A percentile compares a stretch with the other conserved stretches of the same genome.
Evolutionary conservation across 2,888 invertebrate species (phyloP).

Genomic region (Archips crataeganus): DNA sequence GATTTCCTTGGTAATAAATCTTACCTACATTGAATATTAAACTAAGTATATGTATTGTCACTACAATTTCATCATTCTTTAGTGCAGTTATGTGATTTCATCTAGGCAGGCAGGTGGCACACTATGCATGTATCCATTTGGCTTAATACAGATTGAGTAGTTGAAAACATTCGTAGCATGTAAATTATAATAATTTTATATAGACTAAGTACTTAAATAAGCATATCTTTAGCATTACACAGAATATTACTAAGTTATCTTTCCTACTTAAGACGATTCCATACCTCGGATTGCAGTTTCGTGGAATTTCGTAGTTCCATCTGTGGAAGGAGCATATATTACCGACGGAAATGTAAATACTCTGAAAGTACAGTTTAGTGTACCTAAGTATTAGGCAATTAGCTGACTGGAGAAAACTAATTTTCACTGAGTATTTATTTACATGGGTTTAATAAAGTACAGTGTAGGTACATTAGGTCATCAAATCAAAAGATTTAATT

Average conservation of each 20-base stretch:
- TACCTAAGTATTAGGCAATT: too few relatives aligned
- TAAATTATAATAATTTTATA: constrained; percentile 12
- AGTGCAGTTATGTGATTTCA: neutral
- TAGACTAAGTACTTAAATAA: constrained; percentile 11
- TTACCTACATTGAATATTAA: too few relatives aligned
- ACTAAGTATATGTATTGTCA: neutral
- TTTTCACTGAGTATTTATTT: too few relatives aligned
- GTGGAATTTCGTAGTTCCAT: constrained; percentile 15
- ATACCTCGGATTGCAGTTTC: constrained; percentile 18
- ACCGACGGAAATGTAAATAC: neutral
- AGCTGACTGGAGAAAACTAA: too few relatives aligned
- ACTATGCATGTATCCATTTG: neutral
- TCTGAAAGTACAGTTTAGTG: neutral
- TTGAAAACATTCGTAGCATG: constrained; percentile 8
- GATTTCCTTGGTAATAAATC: too few relatives aligned
- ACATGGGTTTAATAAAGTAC: too few relatives aligned
- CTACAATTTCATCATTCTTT: neutral
- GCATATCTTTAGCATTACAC: constrained; percentile 17
- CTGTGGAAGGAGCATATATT: neutral
- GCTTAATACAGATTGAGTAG: constrained; percentile 1
- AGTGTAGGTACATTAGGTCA: too few relatives aligned
- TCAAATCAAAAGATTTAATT: too few relatives aligned
- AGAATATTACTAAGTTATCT: constrained; percentile 12
- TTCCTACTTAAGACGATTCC: neutral
- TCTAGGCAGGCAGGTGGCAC: neutral